These are phyloP conservation scores for Bucorvus abyssinicus DNA, from an alignment of 2,797 vertebrate genomes.

Conservation along the genomic window DNA sequence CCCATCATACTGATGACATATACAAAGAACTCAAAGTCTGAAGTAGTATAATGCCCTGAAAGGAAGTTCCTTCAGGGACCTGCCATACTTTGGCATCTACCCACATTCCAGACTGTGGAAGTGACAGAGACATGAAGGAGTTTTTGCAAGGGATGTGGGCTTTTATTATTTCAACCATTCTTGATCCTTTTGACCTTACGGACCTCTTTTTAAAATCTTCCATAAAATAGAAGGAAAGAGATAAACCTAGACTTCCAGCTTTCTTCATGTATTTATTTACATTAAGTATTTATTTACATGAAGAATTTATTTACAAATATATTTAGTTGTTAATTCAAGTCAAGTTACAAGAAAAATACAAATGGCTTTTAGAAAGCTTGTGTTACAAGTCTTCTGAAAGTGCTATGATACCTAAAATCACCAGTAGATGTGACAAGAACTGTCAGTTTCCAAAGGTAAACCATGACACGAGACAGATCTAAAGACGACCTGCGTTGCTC, in stretches of 20 bases:
- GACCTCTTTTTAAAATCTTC: neutral
- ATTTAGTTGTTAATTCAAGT: neutral
- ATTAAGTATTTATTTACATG: too few species aligned
- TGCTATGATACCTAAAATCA: neutral
- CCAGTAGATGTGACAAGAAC: neutral
- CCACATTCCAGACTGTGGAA: neutral
- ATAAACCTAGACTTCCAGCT: neutral
- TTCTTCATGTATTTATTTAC: neutral
- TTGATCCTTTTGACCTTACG: neutral
- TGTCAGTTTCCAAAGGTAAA: neutral
- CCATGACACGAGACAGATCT: neutral
- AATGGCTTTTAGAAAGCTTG: neutral
- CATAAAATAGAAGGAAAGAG: neutral
- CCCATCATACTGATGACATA: rapidly evolving
- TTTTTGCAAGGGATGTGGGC: neutral
- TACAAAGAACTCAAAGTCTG: neutral
- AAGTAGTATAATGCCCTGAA: neutral
- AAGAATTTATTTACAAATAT: too few species aligned
- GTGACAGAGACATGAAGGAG: neutral
- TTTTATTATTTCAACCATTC: neutral
- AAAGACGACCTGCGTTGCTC: neutral
- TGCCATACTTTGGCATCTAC: neutral
- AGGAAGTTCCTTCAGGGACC: neutral
- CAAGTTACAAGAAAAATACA: neutral
- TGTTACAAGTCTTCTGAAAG: neutral